Evolutionary conservation across 2,797 vertebrate species (phyloP), one percentile per base, ranked within the genome.

Genomic region (Macropodus opercularis): DNA sequence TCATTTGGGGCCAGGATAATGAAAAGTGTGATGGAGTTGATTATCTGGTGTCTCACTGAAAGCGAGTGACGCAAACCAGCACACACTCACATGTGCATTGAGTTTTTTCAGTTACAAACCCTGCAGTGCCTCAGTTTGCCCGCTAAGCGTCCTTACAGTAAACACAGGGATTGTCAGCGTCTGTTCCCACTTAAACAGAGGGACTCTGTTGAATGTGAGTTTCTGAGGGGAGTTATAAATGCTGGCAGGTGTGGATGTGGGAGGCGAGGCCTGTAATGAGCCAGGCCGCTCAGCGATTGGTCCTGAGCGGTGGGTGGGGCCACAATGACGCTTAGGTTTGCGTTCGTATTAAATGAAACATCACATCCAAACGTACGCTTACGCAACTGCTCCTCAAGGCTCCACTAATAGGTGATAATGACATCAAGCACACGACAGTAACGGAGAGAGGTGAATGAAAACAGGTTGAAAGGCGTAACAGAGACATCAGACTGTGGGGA

Each of bases 191-290:
- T 64, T 21, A 70, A 77, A 91, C 89, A 90, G 86, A 90, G 65
- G 69, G 50, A 17, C 75, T 85, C 80, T 89, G 87, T 90, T 84
- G 40, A 70, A 32, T 48, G 75, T 66, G 79, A 72, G 68, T 48
- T 77, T 62, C 34, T 49, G 57, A 54, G 61, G 58, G 63, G 63
- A 48, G 53, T 78, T 72, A 80, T 89, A 90, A 90, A 91, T 71
- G 90, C 82, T 74, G 80, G 81, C 87, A 85, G 83, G 84, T 86
- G 81, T 81, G 85, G 89, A 72, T 29, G n/a, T 34, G 75, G 80
- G 81, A 79, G 87, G 79, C 69, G 80, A 86, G 69, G 75, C 64
- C 53, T 5, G 32, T 83, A 86, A 90, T 11, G 75, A 90, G 77
- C 53, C 0, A 0, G 5, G 56, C 59, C 8, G 75, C 51, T 19